Evolutionary conservation across 1,140 invertebrate genomes (phyloP).

Genomic region (Carcinoscorpius rotundicauda): DNA sequence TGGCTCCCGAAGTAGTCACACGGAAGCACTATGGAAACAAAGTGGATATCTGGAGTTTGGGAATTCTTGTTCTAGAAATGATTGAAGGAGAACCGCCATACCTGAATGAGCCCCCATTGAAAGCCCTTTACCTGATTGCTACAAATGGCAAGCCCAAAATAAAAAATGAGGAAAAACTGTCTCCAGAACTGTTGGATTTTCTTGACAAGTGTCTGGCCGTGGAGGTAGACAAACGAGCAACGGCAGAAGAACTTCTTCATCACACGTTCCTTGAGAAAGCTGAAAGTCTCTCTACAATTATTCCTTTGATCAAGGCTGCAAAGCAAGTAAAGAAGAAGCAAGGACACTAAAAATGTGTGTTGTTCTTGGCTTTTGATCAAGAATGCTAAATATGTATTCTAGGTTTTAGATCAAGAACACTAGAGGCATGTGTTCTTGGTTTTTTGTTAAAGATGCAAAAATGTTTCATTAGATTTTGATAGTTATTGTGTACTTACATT

Average conservation of each 20-base stretch:
- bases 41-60: conserved; percentile 50
- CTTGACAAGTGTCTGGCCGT: conserved; percentile 63
- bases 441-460: no score
- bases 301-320: conserved; percentile 82
- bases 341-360: no score
- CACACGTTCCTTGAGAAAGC: conserved; percentile 81
- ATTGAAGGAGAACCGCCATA: conserved; percentile 98
- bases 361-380: no score
- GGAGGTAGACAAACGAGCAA: conserved; percentile 72
- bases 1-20: conserved; percentile 63
- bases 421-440: no score
- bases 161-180: conserved; percentile 67
- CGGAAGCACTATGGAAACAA: conserved; percentile 50
- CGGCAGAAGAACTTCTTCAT: conserved; percentile 66
- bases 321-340: conserved; percentile 57
- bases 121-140: conserved; percentile 91
- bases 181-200: conserved; percentile 43
- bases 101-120: conserved; percentile 85
- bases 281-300: conserved; percentile 67
- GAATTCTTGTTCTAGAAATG: conserved; percentile 99
- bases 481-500: no score
- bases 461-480: no score
- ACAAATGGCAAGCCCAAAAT: conserved; percentile 88
- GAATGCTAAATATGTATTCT: no score
- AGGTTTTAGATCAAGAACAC: no score